Base-by-base conservation (phyloP, 2,113 vertebrate species). In the Crotalus viridis region DNA sequence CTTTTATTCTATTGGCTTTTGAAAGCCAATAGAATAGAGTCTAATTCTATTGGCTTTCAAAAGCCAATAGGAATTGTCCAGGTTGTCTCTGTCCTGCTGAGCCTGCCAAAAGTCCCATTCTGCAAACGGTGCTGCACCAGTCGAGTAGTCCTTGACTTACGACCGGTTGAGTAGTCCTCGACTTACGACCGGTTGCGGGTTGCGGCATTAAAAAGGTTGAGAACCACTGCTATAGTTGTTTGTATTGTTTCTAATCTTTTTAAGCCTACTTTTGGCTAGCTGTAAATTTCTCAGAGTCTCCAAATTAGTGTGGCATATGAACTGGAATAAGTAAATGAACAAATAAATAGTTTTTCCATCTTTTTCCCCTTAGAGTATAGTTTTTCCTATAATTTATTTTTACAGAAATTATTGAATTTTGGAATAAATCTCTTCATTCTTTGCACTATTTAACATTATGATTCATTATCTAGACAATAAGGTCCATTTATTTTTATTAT, bases 381-480 rank as follows among this genome's bases (percentile, higher is more conserved):
- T 81, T 43, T 81, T 33, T 81, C 19, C 7, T 43, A 9, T 43
- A 43, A 43, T 21, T 43, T 93, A 1, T 89, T 74, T 94, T 96
- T 88, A 85, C 43, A 59, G 89, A 28, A 92, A 1, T 94, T 52
- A 90, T 88, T 91, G 85, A 93, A 59, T 93, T 93, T 55, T 21
- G 46, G 88, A 88, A 22, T 93, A 88, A 91, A 22, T 92, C 56
- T 90, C 93, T 96, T n/a, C 56, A 39, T 94, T 93, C 13, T 91
- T 94, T 87, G 48, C 24, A 33, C 86, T 87, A 91, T 91, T 89
- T 22, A 17, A 61, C 85, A 56, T 0, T 90, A 51, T 28, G 39
- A 90, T 94, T 95, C 46, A 57, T 61, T 88, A 93, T 39, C 81
- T 46, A 48, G 85, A 12, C 85, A 81, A 33, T 81, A 81, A 81